These are phyloP conservation scores for Pharmacophagus antenor DNA, from an alignment of 2,888 invertebrate species.

Conservation along the genomic window DNA sequence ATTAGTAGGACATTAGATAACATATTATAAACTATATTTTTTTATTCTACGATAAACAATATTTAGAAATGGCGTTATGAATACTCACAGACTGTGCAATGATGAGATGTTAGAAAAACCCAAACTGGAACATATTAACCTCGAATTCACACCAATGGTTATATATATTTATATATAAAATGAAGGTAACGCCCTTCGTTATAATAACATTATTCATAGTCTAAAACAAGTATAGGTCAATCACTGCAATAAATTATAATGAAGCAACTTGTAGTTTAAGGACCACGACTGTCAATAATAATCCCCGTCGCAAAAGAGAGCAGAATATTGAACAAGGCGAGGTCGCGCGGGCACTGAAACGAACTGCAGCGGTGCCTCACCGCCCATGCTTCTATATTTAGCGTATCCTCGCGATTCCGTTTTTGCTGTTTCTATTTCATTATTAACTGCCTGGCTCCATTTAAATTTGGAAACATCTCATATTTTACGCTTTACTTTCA, in stretches of 20 bases:
- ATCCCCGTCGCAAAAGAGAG: conserved; percentile 13
- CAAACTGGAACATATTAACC: conserved; percentile 55
- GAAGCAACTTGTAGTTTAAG: conserved; percentile 24
- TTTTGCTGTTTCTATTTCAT: conserved; percentile 79
- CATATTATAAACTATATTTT: neutral
- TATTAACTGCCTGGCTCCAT: conserved; percentile 64
- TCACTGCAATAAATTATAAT: conserved; percentile 13
- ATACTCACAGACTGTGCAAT: conserved; percentile 57
- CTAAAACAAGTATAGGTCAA: conserved; percentile 6
- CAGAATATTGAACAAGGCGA: conserved; percentile 50
- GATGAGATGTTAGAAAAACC: conserved; percentile 45
- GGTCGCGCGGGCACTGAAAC: conserved; percentile 47
- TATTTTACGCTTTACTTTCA: conserved; percentile 35
- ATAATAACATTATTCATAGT: conserved; percentile 6
- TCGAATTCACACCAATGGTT: conserved; percentile 38
- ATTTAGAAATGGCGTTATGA: neutral
- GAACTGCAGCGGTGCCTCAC: conserved; percentile 45
- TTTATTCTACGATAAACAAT: neutral
- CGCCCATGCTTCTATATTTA: conserved; percentile 72
- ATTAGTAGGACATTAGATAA: conserved; percentile 1
- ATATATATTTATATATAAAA: conserved; percentile 25
- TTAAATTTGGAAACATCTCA: conserved; percentile 54
- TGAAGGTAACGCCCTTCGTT: conserved; percentile 20
- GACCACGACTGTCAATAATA: conserved; percentile 31
- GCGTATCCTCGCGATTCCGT: conserved; percentile 74